These are phyloP conservation scores for Scomber japonicus DNA, from an alignment of 2,113 vertebrate species.

Conservation along the genomic window DNA sequence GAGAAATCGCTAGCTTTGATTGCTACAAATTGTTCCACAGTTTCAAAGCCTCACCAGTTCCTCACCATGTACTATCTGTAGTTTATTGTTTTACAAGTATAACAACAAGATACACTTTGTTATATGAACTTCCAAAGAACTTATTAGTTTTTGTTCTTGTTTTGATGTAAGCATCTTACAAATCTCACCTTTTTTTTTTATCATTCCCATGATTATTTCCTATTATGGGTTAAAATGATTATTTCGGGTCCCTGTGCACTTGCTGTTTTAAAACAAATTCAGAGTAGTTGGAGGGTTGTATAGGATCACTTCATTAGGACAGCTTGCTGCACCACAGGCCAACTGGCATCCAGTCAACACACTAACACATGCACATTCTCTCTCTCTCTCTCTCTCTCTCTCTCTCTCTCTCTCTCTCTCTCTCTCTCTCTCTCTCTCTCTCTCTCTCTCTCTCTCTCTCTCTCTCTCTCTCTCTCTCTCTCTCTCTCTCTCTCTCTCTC, in stretches of 20 bases:
- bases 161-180: constrained; percentile 14
- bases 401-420: too few species aligned
- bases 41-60: constrained; percentile 16
- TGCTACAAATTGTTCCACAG: background rate
- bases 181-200: constrained; percentile 8
- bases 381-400: background rate
- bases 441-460: too few species aligned
- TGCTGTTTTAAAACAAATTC: constrained; percentile 57
- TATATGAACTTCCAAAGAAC: constrained; percentile 11
- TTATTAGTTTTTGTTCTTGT: background rate
- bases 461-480: too few species aligned
- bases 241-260: constrained; percentile 27
- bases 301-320: constrained; percentile 75
- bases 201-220: background rate
- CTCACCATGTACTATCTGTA: background rate
- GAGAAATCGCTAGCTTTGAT: background rate
- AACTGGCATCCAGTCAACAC: constrained; percentile 69
- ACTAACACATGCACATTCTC: background rate
- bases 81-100: background rate
- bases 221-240: constrained; percentile 31
- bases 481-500: too few species aligned
- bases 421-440: too few species aligned
- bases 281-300: constrained; percentile 45
- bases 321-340: constrained; percentile 74
- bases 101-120: constrained; percentile 7